phyloP scores from a whole-genome alignment of 2,888 invertebrate species.

The Subacronicta megacephala region DNA sequence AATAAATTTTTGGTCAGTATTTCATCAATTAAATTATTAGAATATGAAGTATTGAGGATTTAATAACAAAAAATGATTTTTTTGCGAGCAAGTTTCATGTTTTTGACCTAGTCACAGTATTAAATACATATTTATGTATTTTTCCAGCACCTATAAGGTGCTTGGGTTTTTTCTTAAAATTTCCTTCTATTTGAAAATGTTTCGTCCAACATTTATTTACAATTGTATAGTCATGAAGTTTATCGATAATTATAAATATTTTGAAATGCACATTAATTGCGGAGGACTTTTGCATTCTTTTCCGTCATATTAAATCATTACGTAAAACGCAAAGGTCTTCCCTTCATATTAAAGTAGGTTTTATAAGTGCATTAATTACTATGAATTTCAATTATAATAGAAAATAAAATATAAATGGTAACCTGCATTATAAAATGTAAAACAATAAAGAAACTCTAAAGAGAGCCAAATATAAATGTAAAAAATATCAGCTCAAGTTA shows the following conservation, averaged over 20 bases:
- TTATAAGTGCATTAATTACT: slow-evolving; percentile 52
- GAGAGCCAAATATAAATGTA: slow-evolving; percentile 45
- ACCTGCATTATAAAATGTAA: slow-evolving; percentile 44
- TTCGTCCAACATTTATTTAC: slow-evolving; percentile 69
- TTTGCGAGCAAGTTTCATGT: slow-evolving; percentile 52
- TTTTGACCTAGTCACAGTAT: slow-evolving; percentile 55
- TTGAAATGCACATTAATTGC: slow-evolving; percentile 53
- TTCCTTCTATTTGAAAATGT: slow-evolving; percentile 46
- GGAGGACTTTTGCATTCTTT: slow-evolving; percentile 52
- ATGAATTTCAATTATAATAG: slow-evolving; percentile 59
- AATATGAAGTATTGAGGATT: slow-evolving; percentile 3
- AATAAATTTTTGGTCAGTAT: slow-evolving; percentile 5
- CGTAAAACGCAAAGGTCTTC: slow-evolving; percentile 53
- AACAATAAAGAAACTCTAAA: slow-evolving; percentile 42
- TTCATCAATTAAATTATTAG: slow-evolving; percentile 8
- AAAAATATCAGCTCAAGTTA: slow-evolving; percentile 34
- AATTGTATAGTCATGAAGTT: slow-evolving; percentile 56
- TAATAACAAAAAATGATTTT: slow-evolving; percentile 13
- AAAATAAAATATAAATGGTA: slow-evolving; percentile 42
- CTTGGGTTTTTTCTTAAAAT: slow-evolving; percentile 36
- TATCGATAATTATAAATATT: slow-evolving; percentile 41
- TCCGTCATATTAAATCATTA: slow-evolving; percentile 44
- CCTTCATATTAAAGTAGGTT: slow-evolving; percentile 57
- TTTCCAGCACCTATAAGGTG: slow-evolving; percentile 48
- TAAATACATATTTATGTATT: slow-evolving; percentile 36